Percentiles rank a stretch among this genome's conserved stretches.
phyloP scores from a whole-genome alignment of 2,113 vertebrate genomes.

The Manacus vitellinus region DNA sequence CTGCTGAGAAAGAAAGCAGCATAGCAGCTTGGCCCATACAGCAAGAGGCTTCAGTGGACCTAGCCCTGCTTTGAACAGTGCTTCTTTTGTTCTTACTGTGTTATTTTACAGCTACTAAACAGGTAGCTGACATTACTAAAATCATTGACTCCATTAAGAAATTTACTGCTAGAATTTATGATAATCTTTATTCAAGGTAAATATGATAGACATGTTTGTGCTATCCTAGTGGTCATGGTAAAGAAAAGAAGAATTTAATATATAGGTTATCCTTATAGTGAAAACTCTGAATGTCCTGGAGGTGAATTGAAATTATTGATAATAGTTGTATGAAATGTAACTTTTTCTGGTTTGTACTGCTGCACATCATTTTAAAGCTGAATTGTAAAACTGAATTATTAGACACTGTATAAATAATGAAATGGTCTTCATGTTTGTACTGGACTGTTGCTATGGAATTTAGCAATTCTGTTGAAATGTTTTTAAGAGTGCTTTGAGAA shows the following conservation, averaged over 20 bases:
- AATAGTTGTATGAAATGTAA: neutral
- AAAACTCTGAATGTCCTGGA: neutral
- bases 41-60: neutral
- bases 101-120: neutral
- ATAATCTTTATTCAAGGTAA: neutral
- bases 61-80: neutral
- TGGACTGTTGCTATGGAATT: neutral
- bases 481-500: neutral
- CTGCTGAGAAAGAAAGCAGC: neutral
- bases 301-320: neutral
- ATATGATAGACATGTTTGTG: neutral
- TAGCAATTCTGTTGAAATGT: neutral
- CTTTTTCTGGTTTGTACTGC: neutral
- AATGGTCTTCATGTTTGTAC: neutral
- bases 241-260: neutral
- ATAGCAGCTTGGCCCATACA: neutral
- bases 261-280: neutral
- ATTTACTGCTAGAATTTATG: neutral
- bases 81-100: neutral
- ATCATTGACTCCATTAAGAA: neutral
- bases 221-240: neutral
- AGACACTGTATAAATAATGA: neutral
- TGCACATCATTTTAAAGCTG: neutral
- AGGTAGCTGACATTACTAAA: neutral
- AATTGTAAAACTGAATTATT: neutral